A percentile compares a stretch with the other conserved stretches of the same genome.
phyloP scores from a whole-genome alignment of 2,797 vertebrate species.

The Artibeus jamaicensis region DNA sequence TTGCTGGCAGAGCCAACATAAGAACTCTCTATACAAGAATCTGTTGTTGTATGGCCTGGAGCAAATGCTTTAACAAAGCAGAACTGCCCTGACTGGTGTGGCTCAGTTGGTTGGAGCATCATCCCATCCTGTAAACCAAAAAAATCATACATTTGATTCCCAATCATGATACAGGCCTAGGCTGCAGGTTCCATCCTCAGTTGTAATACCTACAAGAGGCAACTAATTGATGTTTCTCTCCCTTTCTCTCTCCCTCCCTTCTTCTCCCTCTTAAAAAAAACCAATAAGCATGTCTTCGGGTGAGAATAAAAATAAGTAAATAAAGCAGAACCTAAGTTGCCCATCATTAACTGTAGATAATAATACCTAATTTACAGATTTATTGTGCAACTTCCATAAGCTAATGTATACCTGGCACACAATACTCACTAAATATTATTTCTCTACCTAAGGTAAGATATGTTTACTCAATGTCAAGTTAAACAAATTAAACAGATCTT shows the following conservation, averaged over 20 bases:
- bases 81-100: no score
- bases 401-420: not conserved
- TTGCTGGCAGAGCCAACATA: not conserved
- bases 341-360: not conserved
- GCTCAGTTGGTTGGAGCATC: no score
- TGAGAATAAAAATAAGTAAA: not conserved
- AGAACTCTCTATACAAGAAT: not conserved
- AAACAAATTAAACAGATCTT: constrained; percentile 26
- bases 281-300: no score
- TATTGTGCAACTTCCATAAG: not conserved
- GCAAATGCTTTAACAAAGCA: not conserved
- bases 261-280: no score
- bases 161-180: no score
- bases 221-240: no score
- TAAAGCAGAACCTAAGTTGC: not conserved
- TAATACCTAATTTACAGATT: constrained; percentile 1
- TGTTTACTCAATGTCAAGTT: constrained; percentile 18
- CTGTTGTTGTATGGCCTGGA: not conserved
- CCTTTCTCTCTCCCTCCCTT: no score
- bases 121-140: no score
- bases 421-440: constrained; percentile 19
- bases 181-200: no score
- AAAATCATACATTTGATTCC: no score
- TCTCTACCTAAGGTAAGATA: constrained; percentile 4
- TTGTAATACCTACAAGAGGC: no score